A percentile compares a stretch with the other conserved stretches of the same genome.
Evolutionary conservation across 2,113 vertebrate species (phyloP).

Genomic region (Proterorhinus semilunaris): DNA sequence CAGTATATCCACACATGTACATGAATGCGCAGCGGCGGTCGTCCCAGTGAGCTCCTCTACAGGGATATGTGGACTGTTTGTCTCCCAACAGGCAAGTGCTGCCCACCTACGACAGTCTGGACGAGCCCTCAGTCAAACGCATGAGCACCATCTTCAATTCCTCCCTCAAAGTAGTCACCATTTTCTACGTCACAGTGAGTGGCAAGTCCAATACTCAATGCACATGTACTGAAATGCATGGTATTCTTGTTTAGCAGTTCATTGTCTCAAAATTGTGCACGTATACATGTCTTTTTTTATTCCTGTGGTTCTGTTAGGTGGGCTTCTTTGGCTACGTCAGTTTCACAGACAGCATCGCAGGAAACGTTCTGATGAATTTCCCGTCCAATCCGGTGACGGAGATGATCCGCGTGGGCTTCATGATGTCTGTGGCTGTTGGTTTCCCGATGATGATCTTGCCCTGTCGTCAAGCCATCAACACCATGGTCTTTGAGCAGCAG

Average conservation of each 20-base stretch:
- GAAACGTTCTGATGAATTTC: conserved; percentile 97
- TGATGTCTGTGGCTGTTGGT: conserved; percentile 97
- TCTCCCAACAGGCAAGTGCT: conserved; percentile 88
- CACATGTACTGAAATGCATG: neutral
- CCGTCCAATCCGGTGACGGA: conserved; percentile 95
- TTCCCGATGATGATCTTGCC: conserved; percentile 99
- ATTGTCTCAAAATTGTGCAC: too few species aligned
- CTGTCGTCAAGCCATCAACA: conserved; percentile 95
- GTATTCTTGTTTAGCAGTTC: too few species aligned
- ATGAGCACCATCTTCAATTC: conserved; percentile 98
- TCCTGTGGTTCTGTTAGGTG: conserved; percentile 75
- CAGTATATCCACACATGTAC: conserved; percentile 18
- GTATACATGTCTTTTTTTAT: neutral
- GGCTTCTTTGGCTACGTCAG: conserved; percentile 98
- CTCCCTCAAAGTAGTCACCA: conserved; percentile 92
- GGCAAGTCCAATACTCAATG: conserved; percentile 5
- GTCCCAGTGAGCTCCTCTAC: neutral
- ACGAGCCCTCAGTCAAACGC: conserved; percentile 95
- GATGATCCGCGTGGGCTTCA: conserved; percentile 93
- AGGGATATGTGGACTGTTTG: conserved; percentile 21
- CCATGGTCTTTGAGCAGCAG: conserved; percentile 97
- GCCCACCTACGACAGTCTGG: conserved; percentile 96
- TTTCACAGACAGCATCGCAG: conserved; percentile 90
- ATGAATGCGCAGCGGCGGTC: conserved; percentile 27
- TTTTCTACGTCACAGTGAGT: conserved; percentile 95